A percentile compares a stretch with the other conserved stretches of the same genome.
phyloP scores from a whole-genome alignment of 2,888 invertebrate genomes.

The Platynereis dumerilii region DNA sequence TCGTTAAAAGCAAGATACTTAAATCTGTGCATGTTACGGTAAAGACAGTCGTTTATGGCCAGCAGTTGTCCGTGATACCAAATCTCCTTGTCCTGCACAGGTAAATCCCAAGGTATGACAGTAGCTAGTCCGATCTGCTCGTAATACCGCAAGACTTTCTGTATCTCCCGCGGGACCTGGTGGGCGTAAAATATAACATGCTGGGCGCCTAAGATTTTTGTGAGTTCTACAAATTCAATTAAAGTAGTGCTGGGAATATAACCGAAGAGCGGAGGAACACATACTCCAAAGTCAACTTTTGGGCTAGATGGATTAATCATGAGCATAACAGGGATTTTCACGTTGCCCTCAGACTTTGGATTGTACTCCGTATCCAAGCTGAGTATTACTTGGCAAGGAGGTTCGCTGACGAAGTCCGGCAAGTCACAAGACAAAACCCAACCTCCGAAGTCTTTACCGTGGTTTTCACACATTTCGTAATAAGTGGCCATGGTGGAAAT shows the following conservation, averaged over 20 bases:
- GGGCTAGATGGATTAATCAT: conserved; percentile 4
- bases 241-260: conserved; percentile 47
- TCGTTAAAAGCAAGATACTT: conserved; percentile 56
- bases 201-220: conserved; percentile 49
- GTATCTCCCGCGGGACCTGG: conserved; percentile 42
- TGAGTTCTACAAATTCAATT: conserved; percentile 57
- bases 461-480: conserved; percentile 61
- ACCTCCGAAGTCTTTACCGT: conserved; percentile 55
- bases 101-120: conserved; percentile 50
- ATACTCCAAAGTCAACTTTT: conserved; percentile 44
- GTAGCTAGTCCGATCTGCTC: conserved; percentile 41
- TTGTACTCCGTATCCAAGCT: conserved; percentile 13
- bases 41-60: conserved; percentile 60
- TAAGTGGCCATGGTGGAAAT: conserved; percentile 28
- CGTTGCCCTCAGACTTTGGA: conserved; percentile 6
- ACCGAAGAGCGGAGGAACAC: conserved; percentile 59
- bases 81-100: conserved; percentile 41
- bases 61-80: conserved; percentile 61
- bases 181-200: conserved; percentile 53
- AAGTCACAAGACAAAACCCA: conserved; percentile 54
- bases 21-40: conserved; percentile 51
- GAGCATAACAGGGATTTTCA: conserved; percentile 16
- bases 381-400: conserved; percentile 23
- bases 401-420: conserved; percentile 32
- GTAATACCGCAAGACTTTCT: conserved; percentile 47